Conservation (phyloP, 1,140 invertebrate genomes). For the Bombus sylvicola region DNA sequence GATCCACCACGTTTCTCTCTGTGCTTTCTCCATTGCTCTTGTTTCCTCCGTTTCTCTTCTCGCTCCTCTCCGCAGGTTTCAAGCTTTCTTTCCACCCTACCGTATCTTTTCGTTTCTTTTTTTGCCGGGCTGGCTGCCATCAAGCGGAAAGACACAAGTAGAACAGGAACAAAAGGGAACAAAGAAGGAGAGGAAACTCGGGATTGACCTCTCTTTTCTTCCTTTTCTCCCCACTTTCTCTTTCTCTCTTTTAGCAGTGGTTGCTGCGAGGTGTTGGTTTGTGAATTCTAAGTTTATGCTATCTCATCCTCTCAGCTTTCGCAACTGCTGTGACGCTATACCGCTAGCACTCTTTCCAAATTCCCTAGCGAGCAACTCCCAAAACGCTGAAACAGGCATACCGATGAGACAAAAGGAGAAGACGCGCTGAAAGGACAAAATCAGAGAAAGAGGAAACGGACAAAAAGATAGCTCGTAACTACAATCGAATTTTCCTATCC, state of each 20-base stretch:
- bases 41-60: slow-evolving; percentile 60
- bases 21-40: slow-evolving; percentile 22
- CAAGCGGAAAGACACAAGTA: slow-evolving; percentile 63
- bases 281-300: slow-evolving; percentile 79
- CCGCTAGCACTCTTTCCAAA: slow-evolving; percentile 62
- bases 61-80: slow-evolving; percentile 39
- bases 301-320: slow-evolving; percentile 61
- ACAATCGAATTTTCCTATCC: slow-evolving; percentile 21
- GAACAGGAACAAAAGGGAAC: slow-evolving; percentile 30
- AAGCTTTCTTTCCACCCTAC: slow-evolving; percentile 37
- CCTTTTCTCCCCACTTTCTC: slow-evolving; percentile 11
- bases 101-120: slow-evolving; percentile 51
- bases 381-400: slow-evolving; percentile 72
- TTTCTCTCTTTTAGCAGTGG: slow-evolving; percentile 39
- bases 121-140: slow-evolving; percentile 65
- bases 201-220: slow-evolving; percentile 58
- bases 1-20: slow-evolving; percentile 62
- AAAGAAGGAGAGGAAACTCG: neutral
- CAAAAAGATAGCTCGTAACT: slow-evolving; percentile 37
- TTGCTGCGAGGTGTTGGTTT: slow-evolving; percentile 72
- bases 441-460: neutral
- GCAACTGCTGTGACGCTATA: slow-evolving; percentile 58
- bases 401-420: slow-evolving; percentile 68
- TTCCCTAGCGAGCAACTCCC: slow-evolving; percentile 55
- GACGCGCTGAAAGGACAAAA: slow-evolving; percentile 20